phyloP scores from a whole-genome alignment of 2,888 invertebrate species.

The Matsumyia berberina region DNA sequence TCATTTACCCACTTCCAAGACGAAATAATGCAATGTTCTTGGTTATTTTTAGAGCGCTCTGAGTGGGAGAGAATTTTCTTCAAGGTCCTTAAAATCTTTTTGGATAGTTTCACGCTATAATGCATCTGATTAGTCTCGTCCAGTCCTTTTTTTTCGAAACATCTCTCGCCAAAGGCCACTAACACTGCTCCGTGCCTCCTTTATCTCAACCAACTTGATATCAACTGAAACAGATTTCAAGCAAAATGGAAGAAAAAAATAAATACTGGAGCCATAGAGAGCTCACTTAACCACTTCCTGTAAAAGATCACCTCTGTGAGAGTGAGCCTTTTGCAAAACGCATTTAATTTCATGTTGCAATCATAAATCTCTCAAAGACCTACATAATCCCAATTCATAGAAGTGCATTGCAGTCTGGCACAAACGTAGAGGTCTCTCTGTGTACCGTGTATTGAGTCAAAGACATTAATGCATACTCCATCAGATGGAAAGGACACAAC shows the following conservation, averaged over 20 bases:
- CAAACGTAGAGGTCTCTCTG: not conserved
- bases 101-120: no score
- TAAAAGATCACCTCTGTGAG: not conserved
- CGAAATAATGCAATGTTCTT: no score
- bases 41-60: no score
- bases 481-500: conserved; percentile 48
- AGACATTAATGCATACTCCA: conserved; percentile 68
- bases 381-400: conserved; percentile 63
- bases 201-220: not conserved
- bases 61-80: no score
- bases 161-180: not conserved
- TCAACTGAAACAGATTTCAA: conserved; percentile 6
- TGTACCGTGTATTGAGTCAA: conserved; percentile 19
- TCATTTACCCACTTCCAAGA: no score
- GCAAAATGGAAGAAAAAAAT: conserved; percentile 11
- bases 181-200: not conserved
- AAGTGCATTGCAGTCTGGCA: conserved; percentile 49
- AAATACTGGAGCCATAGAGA: not conserved
- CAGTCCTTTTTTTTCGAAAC: no score
- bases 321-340: conserved; percentile 47
- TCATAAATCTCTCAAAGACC: conserved; percentile 72
- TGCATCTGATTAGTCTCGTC: no score
- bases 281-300: conserved; percentile 12
- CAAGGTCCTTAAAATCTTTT: no score
- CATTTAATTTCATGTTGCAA: conserved; percentile 68